Conservation (phyloP, 2,888 invertebrate species). For the Notodonta ziczac region DNA sequence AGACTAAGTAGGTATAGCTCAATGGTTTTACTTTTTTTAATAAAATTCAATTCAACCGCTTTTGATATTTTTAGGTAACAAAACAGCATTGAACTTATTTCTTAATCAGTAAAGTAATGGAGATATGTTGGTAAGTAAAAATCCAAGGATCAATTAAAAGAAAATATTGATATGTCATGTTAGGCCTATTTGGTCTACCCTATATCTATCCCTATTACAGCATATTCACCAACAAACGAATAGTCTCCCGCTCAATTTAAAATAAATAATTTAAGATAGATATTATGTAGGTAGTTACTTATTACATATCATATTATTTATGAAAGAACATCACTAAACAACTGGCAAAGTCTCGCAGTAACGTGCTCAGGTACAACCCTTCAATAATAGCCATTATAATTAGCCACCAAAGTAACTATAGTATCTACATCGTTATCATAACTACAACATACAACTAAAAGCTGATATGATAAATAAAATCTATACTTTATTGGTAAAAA, state of each 20-base stretch:
- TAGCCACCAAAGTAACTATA: constrained; percentile 44
- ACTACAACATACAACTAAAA: constrained; percentile 70
- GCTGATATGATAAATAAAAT: constrained; percentile 79
- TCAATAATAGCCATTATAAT: constrained; percentile 49
- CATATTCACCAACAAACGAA: constrained; percentile 35
- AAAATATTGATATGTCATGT: neutral
- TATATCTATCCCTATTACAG: constrained; percentile 37
- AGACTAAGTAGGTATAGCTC: too few relatives aligned
- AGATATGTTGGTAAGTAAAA: too few relatives aligned
- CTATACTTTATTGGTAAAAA: constrained; percentile 71
- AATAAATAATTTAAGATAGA: constrained; percentile 42
- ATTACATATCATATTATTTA: constrained; percentile 29
- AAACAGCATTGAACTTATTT: too few relatives aligned
- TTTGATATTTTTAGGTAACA: too few relatives aligned
- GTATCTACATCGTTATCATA: constrained; percentile 62
- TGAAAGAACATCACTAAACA: constrained; percentile 37
- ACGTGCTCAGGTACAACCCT: constrained; percentile 66
- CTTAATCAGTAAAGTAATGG: too few relatives aligned
- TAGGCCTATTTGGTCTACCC: constrained; percentile 30
- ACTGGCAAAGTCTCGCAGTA: constrained; percentile 32
- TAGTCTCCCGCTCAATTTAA: constrained; percentile 16
- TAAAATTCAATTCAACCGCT: too few relatives aligned
- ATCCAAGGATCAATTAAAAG: neutral
- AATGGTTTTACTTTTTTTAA: too few relatives aligned
- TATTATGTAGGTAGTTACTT: constrained; percentile 15